Evolutionary conservation across 1,140 invertebrate species (phyloP), one percentile per base, ranked within the genome.

Genomic region (Pararge aegeria): DNA sequence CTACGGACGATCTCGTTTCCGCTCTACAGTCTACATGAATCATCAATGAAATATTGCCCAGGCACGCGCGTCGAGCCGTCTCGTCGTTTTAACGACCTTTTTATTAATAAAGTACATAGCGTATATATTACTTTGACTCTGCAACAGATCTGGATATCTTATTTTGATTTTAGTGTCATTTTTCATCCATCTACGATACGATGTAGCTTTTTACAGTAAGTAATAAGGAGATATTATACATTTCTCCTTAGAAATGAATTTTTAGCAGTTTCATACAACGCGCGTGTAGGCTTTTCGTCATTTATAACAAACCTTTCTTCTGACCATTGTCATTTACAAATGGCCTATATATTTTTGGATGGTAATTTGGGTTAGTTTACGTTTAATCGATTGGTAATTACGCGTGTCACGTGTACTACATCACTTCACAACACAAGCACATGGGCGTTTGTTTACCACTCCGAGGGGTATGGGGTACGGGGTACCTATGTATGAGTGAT

Each of bases 351-450:
- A 34, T 27, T 38, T 10, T 4, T 4, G 13, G 13, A 12, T 42
- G 16, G 38, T 16, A 42, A 44, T 30, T 9, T 27, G n/a, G 54
- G 44, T 46, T 46, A 30, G 38, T 46, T 37, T 30, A 16, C 6
- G 13, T 4, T 34, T 37, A 37, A 52, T 37, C 10, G 30, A 52
- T 52, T 37, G 37, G 21, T 19, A 52, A 46, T 37, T 34, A 29
- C 19, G 57, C 51, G 54, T 40, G 65, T 73, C 77, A 80, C 77
- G 73, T 78, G 75, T 66, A 44, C 50, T 30, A 58, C 66, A 69
- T 67, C 78, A 80, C 78, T 80, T 68, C 78, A 80, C 75, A 74
- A 66, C 79, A 84, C 78, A 66, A 70, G 63, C 73, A 80, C 71
- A 78, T 70, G 70, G 56, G 61, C 52, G 46, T 51, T 73, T 75